phyloP scores from a whole-genome alignment of 2,888 invertebrate genomes.

The Andricus curvator region DNA sequence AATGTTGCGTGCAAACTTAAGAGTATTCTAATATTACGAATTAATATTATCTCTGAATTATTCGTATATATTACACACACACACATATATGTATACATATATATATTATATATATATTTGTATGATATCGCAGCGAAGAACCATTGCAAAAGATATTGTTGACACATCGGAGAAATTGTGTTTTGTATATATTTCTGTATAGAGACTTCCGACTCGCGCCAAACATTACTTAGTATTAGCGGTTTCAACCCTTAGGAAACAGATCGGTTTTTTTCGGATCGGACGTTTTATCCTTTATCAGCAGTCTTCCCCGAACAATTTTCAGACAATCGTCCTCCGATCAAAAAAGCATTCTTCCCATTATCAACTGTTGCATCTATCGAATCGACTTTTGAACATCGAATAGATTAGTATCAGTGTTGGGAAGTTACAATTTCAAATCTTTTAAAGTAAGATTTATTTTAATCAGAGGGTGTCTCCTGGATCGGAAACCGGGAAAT shows the following conservation, averaged over 20 bases:
- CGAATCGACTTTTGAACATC: slow-evolving; percentile 8
- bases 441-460: not conserved
- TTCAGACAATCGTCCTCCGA: slow-evolving; percentile 23
- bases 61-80: slow-evolving; percentile 56
- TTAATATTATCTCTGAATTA: slow-evolving; percentile 68
- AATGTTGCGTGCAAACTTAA: slow-evolving; percentile 71
- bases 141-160: slow-evolving; percentile 63
- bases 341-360: not conserved
- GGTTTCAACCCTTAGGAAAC: slow-evolving; percentile 47
- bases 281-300: slow-evolving; percentile 17
- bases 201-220: slow-evolving; percentile 47
- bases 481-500: too few species aligned
- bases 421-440: not conserved
- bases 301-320: slow-evolving; percentile 10
- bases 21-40: slow-evolving; percentile 73
- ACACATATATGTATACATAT: slow-evolving; percentile 50
- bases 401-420: slow-evolving; percentile 17
- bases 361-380: not conserved
- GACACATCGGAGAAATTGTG: slow-evolving; percentile 61
- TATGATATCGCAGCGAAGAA: slow-evolving; percentile 58
- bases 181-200: slow-evolving; percentile 72
- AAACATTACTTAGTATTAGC: slow-evolving; percentile 29
- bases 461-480: too few species aligned
- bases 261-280: slow-evolving; percentile 41
- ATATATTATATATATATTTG: slow-evolving; percentile 51